Evolutionary conservation across 1,140 invertebrate genomes (phyloP).

Genomic region (Cotesia glomerata): DNA sequence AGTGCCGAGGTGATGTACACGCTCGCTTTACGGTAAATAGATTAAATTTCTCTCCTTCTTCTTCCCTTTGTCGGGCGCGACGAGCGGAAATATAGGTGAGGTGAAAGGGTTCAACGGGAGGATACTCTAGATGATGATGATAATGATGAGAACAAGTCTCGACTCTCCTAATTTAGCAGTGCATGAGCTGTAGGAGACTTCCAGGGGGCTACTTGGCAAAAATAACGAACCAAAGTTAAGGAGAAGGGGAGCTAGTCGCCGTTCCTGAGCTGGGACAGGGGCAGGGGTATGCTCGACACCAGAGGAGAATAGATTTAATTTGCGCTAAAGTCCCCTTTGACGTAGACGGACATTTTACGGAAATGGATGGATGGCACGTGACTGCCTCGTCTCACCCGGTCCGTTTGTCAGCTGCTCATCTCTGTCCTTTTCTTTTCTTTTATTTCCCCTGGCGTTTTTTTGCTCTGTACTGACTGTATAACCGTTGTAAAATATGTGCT

Average conservation of each 20-base stretch:
- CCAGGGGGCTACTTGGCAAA: background rate
- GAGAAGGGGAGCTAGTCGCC: too few relatives aligned
- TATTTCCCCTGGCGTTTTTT: too few relatives aligned
- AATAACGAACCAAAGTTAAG: constrained; percentile 4
- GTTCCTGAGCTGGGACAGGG: background rate
- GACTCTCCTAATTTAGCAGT: background rate
- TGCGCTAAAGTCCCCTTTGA: constrained; percentile 28
- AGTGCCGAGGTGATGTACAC: background rate
- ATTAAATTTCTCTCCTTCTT: constrained; percentile 47
- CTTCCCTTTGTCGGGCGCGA: constrained; percentile 44
- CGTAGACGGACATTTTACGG: constrained; percentile 33
- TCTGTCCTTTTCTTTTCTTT: background rate
- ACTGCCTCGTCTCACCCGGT: constrained; percentile 34
- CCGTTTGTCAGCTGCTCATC: constrained; percentile 12
- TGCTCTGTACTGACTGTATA: too few relatives aligned
- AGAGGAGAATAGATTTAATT: constrained; percentile 28
- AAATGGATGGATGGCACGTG: constrained; percentile 53
- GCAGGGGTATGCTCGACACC: background rate
- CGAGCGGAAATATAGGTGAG: constrained; percentile 47
- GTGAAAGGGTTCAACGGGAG: constrained; percentile 9
- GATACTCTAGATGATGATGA: background rate
- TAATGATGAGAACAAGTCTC: background rate
- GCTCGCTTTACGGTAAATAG: constrained; percentile 46
- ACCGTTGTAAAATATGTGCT: background rate
- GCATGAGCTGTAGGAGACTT: background rate